Percentiles rank a stretch among this genome's conserved stretches.
Conservation (phyloP, 2,888 invertebrate genomes). For the Mechanitis mazaeus region DNA sequence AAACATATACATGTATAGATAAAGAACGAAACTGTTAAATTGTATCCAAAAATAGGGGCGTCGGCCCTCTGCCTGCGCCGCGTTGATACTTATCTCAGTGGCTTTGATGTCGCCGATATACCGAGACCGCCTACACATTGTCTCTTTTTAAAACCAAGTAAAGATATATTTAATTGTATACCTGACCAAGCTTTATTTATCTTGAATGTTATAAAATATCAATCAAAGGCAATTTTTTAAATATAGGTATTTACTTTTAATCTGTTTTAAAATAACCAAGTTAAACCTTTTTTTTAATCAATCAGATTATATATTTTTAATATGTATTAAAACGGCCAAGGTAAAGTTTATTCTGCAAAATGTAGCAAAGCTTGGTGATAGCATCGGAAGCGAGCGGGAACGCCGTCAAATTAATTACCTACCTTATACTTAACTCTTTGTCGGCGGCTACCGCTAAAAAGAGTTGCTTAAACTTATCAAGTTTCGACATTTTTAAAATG, state of each 20-base stretch:
- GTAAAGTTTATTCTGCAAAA: too few relatives aligned
- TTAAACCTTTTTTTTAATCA: too few relatives aligned
- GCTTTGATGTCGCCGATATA: slow-evolving; percentile 59
- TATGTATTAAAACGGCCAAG: too few relatives aligned
- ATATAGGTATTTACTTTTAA: too few relatives aligned
- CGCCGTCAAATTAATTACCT: slow-evolving; percentile 56
- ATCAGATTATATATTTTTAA: too few relatives aligned
- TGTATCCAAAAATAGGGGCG: slow-evolving; percentile 59
- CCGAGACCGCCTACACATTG: slow-evolving; percentile 43
- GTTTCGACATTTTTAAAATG: too few relatives aligned
- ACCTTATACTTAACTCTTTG: slow-evolving; percentile 54
- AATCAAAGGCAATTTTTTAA: too few relatives aligned
- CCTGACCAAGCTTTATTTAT: neutral
- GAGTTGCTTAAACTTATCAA: slow-evolving; percentile 23
- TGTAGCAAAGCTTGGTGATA: slow-evolving; percentile 27
- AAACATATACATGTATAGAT: slow-evolving; percentile 35
- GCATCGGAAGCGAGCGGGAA: slow-evolving; percentile 34
- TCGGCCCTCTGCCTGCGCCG: slow-evolving; percentile 46
- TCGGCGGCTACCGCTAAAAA: slow-evolving; percentile 40
- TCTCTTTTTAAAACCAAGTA: slow-evolving; percentile 25
- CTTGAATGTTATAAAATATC: too few relatives aligned
- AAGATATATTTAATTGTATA: neutral
- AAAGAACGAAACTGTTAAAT: slow-evolving; percentile 57
- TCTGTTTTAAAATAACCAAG: too few relatives aligned
- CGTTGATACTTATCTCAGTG: slow-evolving; percentile 60